Evolutionary conservation across 2,888 invertebrate species (phyloP).

Genomic region (Lochmaea capreae): DNA sequence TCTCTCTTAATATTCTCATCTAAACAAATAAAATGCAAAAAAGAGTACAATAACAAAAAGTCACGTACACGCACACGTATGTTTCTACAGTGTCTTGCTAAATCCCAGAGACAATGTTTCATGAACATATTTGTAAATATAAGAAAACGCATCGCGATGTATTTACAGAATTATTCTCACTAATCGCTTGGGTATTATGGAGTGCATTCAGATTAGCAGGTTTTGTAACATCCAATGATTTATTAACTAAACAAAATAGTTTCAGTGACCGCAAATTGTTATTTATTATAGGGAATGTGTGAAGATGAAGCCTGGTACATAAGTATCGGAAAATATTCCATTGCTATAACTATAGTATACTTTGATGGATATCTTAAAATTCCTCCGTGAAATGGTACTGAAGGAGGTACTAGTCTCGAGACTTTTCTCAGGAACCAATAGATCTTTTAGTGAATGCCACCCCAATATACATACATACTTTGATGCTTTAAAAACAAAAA

Average conservation of each 20-base stretch:
- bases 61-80: background rate
- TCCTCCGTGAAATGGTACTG: no score
- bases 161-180: conserved; percentile 18
- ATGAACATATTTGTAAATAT: conserved; percentile 13
- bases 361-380: no score
- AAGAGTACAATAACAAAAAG: background rate
- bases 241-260: conserved; percentile 6
- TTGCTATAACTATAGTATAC: no score
- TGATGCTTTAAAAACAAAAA: no score
- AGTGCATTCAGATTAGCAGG: conserved; percentile 22
- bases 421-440: no score
- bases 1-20: background rate
- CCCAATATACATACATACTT: no score
- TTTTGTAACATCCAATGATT: conserved; percentile 4
- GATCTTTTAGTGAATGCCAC: no score
- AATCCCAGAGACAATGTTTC: background rate
- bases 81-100: conserved; percentile 5
- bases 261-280: background rate
- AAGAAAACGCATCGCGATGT: conserved; percentile 8
- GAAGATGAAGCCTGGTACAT: background rate
- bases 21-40: background rate
- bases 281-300: background rate
- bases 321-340: no score
- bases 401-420: no score
- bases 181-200: conserved; percentile 24